These are phyloP conservation scores for Andrena camellia DNA, from an alignment of 2,888 invertebrate species.

Conservation along the genomic window DNA sequence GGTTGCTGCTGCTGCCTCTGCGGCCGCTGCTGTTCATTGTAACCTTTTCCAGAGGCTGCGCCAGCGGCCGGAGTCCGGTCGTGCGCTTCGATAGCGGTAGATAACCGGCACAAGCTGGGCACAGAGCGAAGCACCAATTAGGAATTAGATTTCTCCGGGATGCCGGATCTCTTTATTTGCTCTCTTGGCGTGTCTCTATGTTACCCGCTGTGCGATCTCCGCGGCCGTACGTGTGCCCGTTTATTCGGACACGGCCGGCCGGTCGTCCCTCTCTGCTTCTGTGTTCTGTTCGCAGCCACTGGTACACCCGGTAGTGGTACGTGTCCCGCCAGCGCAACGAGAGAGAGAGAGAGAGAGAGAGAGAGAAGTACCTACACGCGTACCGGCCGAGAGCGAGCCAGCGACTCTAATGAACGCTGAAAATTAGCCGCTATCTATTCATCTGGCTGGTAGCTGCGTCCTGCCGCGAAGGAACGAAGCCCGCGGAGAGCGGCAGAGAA, in stretches of 20 bases:
- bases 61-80: slow-evolving; percentile 64
- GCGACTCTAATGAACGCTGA: slow-evolving; percentile 77
- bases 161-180: slow-evolving; percentile 76
- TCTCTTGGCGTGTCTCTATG: slow-evolving; percentile 72
- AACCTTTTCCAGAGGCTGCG: slow-evolving; percentile 63
- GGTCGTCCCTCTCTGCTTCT: neutral
- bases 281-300: slow-evolving; percentile 27
- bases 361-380: slow-evolving; percentile 54
- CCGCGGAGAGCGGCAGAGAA: slow-evolving; percentile 43
- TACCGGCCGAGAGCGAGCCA: slow-evolving; percentile 53
- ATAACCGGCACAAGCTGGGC: slow-evolving; percentile 74
- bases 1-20: slow-evolving; percentile 9
- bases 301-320: slow-evolving; percentile 61
- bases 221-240: slow-evolving; percentile 52
- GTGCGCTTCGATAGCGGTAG: slow-evolving; percentile 74
- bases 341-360: slow-evolving; percentile 37
- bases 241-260: slow-evolving; percentile 13
- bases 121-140: slow-evolving; percentile 75
- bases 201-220: slow-evolving; percentile 73
- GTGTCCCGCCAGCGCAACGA: slow-evolving; percentile 64
- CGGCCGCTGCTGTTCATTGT: slow-evolving; percentile 27
- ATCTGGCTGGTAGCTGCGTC: slow-evolving; percentile 74
- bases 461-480: slow-evolving; percentile 65
- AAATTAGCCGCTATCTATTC: slow-evolving; percentile 81
- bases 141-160: slow-evolving; percentile 76